Conservation (phyloP, 2,113 vertebrate species). For the Platichthys flesus region DNA sequence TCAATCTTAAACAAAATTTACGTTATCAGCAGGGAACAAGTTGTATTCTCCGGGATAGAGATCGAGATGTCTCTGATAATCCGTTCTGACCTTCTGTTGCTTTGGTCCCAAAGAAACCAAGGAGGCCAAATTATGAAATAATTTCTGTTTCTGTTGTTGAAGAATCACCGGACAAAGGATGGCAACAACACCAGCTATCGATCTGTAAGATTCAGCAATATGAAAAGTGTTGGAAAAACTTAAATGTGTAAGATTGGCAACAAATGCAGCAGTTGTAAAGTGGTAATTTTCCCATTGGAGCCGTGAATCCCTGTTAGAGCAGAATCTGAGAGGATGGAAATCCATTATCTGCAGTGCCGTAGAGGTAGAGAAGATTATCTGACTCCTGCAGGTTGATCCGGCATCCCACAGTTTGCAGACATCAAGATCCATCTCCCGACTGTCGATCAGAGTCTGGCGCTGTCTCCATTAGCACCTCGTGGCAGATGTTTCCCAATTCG, state of each 20-base stretch:
- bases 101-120: slow-evolving; percentile 9
- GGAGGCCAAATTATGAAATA: not conserved
- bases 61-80: slow-evolving; percentile 64
- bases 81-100: slow-evolving; percentile 40
- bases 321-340: slow-evolving; percentile 61
- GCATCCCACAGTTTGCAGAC: slow-evolving; percentile 71
- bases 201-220: not conserved
- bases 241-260: slow-evolving; percentile 5
- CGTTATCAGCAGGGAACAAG: slow-evolving; percentile 15
- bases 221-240: not conserved
- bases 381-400: slow-evolving; percentile 68
- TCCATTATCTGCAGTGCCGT: slow-evolving; percentile 68
- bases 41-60: not conserved
- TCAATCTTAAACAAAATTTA: slow-evolving; percentile 3
- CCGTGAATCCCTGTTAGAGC: slow-evolving; percentile 43
- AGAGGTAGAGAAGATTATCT: slow-evolving; percentile 73
- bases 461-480: slow-evolving; percentile 74
- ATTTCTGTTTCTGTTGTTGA: not conserved
- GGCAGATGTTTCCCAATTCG: slow-evolving; percentile 65
- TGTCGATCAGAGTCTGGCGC: slow-evolving; percentile 72
- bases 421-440: slow-evolving; percentile 74
- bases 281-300: slow-evolving; percentile 42
- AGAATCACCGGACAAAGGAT: not conserved
- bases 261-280: slow-evolving; percentile 11
- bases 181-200: not conserved